Evolutionary conservation across 37 sponge, comb jelly and placozoan genomes (phyloP), one percentile per base, ranked within the genome.

Genomic region (Ephydatia muelleri): DNA sequence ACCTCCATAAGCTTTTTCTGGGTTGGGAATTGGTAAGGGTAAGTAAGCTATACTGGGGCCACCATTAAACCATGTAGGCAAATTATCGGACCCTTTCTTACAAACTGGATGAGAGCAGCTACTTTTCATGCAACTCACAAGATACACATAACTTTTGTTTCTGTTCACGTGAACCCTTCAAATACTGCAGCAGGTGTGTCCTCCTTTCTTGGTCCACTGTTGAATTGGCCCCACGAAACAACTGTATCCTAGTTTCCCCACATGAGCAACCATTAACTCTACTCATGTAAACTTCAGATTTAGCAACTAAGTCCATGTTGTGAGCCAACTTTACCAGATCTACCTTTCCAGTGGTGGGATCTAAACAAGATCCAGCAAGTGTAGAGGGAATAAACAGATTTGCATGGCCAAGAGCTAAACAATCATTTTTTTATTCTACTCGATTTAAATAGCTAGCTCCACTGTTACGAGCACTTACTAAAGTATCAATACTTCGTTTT

Each of bases 81-180:
- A 12, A 22, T 21, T 0, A 13, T 57, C 19, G 19, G 39, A 40
- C 12, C 82, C 82, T 28, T 27, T 8, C 35, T 66, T 29, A 47
- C 81, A 87, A 76, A 75, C 32, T 68, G 88, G 88, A 47, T 87
- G 88, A 3, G 65, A n/a, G 33, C 88, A 87, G 26, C 28, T 69
- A 2, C 2, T 33, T 29, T 68, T 36, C 5, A 40, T 65, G 32
- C 88, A 81, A 47, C 88, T 81, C 2, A 69, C n/a, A 38, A 87
- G 88, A 37, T 73, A 67, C 57, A 5, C 19, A 1, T 57, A 57
- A 57, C 19, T 57, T 87, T 81, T 31, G 37, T 30, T 38, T 49
- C 27, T n/a, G 5, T 75, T 39, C 28, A 3, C 25, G 2, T 26
- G 83, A 82, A 22, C 83, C 83, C 35, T 82, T 82, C 11, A 82